These are phyloP conservation scores for Heliothis subflexa DNA, from an alignment of 1,140 invertebrate species.

Conservation along the genomic window DNA sequence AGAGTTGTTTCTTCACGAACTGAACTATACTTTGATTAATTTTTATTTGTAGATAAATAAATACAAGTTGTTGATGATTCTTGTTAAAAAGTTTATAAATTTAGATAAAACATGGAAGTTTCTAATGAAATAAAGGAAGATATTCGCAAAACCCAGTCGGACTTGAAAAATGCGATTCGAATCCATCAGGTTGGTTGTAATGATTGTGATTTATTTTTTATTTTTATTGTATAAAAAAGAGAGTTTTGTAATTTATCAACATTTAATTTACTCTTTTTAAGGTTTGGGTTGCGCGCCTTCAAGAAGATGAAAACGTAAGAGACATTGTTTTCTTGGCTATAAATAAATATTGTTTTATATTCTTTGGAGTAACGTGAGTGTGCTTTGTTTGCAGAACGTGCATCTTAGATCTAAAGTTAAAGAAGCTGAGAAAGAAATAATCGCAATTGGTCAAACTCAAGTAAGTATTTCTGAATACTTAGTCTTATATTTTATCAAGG, in stretches of 20 bases:
- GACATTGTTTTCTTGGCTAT: conserved; percentile 26
- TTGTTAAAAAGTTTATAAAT: not conserved
- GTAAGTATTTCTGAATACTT: conserved; percentile 69
- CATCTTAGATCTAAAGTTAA: conserved; percentile 84
- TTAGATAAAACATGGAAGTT: conserved; percentile 86
- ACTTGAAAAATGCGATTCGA: conserved; percentile 89
- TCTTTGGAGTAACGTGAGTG: conserved; percentile 1
- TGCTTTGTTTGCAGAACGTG: conserved; percentile 74
- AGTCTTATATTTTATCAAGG: not conserved
- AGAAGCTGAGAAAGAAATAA: conserved; percentile 86
- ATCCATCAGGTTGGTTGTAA: conserved; percentile 88
- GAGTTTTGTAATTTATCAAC: not conserved
- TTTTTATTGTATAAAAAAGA: not conserved
- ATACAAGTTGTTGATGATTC: conserved; percentile 8
- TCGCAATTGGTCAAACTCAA: conserved; percentile 85
- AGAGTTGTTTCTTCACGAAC: conserved; percentile 48
- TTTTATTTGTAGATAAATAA: conserved; percentile 9
- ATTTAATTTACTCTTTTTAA: conserved; percentile 69
- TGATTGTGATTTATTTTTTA: conserved; percentile 39
- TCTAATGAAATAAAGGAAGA: conserved; percentile 88
- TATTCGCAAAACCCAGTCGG: conserved; percentile 88
- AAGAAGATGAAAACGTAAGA: conserved; percentile 88
- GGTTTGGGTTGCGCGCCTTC: conserved; percentile 87
- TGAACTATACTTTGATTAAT: conserved; percentile 29
- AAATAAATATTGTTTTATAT: conserved; percentile 1